A percentile compares a stretch with the other conserved stretches of the same genome.
Evolutionary conservation across 2,113 vertebrate species (phyloP).

Genomic region (Neolamprologus brichardi): DNA sequence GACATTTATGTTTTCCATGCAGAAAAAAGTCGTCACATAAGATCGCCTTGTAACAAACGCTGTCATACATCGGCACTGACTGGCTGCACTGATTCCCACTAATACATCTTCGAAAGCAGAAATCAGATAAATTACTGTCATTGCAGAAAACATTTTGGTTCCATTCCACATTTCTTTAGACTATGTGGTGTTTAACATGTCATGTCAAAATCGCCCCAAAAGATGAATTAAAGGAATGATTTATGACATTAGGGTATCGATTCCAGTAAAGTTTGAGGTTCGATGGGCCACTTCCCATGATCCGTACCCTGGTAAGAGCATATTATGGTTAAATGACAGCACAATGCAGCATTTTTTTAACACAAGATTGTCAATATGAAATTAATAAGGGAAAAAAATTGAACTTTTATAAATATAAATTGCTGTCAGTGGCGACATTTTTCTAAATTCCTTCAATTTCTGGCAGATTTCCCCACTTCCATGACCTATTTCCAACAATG

Average conservation of each 20-base stretch:
- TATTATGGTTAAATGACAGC: neutral
- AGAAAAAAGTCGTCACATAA: neutral
- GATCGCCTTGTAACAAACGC: neutral
- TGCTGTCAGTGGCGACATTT: neutral
- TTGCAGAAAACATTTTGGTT: neutral
- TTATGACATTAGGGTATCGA: neutral
- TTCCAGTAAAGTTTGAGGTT: neutral
- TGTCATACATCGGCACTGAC: neutral
- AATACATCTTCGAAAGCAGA: rapidly evolving
- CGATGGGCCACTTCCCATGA: neutral
- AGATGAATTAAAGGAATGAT: neutral
- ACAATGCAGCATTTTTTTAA: neutral
- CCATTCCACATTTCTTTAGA: neutral
- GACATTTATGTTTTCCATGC: neutral
- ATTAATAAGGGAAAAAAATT: neutral
- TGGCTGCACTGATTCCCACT: neutral
- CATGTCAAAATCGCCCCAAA: neutral
- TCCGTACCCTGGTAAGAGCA: neutral
- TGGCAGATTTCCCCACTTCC: neutral
- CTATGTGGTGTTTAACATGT: neutral
- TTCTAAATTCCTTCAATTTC: neutral
- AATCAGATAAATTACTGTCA: neutral
- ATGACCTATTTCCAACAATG: neutral
- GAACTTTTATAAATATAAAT: neutral
- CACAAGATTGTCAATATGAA: neutral